Evolutionary conservation across 2,113 vertebrate species (phyloP), one percentile per base, ranked within the genome.

Genomic region (Lamprologus speciosus): DNA sequence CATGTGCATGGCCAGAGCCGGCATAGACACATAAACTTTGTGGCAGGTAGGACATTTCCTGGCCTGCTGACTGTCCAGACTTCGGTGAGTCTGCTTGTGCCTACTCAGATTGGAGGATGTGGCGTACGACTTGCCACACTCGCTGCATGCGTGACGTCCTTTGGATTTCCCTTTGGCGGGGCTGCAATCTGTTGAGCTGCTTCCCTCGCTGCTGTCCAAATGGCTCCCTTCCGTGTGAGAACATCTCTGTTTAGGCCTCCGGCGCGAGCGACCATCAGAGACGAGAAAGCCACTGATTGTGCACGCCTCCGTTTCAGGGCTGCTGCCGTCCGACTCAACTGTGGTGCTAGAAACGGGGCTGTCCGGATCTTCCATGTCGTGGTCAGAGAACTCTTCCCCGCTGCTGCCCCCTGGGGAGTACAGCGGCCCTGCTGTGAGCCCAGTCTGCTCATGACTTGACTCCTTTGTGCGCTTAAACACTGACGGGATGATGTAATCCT

Each of bases 21-120:
- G 97, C 97, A 98, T 98, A 94, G 98, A 98, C 90, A 98, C 98
- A 85, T 98, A 98, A 0, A 93, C 96, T 88, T 98, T 98, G 91
- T 97, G 96, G 37, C 98, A 98, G 63, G 97, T 97, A 10, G 97
- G 97, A 57, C 98, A 98, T 90, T 97, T 97, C 40, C 95, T 82
- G 54, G 95, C 95, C 91, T 94, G 95, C 60, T 91, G 92, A 80
- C 95, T 92, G 90, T 95, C 94, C 90, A 94, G 93, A 83, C 93
- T 95, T 28, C 95, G 95, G 70, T 95, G 95, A 21, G 94, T 95
- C 89, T 95, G 95, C 89, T 94, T 95, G 91, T 95, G 95, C 55
- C 95, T 83, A 90, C 95, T 95, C 82, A 95, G 87, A 33, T 95
- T 95, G 73, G 95, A 95, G 2, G 94, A 94, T 0, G 95, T 95